Percentiles rank a stretch among this genome's conserved stretches.
These are phyloP conservation scores for Lysandra bellargus DNA, from an alignment of 2,888 invertebrate genomes.

Conservation along the genomic window DNA sequence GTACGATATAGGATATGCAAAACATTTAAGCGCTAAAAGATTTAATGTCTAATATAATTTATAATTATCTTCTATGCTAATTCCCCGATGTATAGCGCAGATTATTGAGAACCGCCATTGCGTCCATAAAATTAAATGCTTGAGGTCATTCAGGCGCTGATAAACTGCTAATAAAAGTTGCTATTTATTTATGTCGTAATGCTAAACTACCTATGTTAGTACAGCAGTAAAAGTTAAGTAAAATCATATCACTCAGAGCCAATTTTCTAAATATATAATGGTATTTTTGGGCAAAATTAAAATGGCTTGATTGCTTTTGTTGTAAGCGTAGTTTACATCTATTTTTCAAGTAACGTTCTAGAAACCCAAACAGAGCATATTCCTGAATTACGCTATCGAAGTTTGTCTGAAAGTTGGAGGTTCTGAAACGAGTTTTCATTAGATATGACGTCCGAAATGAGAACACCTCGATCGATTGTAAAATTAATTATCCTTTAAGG, in stretches of 20 bases:
- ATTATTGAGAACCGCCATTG: conserved; percentile 13
- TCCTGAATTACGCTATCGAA: no score
- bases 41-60: conserved; percentile 4
- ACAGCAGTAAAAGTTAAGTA: background rate
- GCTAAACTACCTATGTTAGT: background rate
- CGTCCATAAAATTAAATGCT: conserved; percentile 3
- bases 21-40: conserved; percentile 1
- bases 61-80: conserved; percentile 15
- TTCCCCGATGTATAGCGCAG: background rate
- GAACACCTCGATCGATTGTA: no score
- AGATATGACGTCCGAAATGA: no score
- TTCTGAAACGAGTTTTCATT: no score
- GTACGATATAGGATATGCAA: background rate
- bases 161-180: background rate
- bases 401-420: no score
- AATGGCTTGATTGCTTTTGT: background rate
- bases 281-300: background rate
- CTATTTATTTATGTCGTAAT: background rate
- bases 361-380: no score
- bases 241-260: background rate
- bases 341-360: no score
- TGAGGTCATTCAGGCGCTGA: background rate
- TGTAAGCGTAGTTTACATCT: no score
- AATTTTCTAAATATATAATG: background rate
- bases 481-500: no score